Base-by-base conservation (phyloP, 1,140 invertebrate species). In the Lepidurus apus region DNA sequence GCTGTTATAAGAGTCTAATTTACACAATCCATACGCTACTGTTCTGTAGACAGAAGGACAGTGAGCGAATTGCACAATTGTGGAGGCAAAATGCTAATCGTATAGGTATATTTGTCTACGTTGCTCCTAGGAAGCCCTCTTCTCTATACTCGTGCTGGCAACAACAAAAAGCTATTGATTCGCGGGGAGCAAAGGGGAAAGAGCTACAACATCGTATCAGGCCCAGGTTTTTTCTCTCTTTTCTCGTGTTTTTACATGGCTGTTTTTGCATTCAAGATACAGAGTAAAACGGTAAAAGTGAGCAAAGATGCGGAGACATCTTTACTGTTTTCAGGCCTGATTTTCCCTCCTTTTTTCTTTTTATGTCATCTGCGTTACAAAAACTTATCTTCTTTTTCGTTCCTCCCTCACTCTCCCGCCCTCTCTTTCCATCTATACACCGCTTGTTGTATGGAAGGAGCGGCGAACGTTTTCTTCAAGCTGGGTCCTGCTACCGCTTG, bases 91-190 rank as follows among this genome's bases (percentile, higher is more conserved):
- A 34, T 4, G 34, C 4, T 34, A 34, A 34, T 34, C 3, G 34
- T 34, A 34, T 34, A 4, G 34, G 34, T 34, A 34, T 34, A 34
- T 34, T 34, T 34, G 34, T 34, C 1, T 34, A 34, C 34, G 34
- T 34, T 34, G 34, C 34, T 34, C 34, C 34, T 34, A 34, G 2
- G 26, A 26, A 1, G 34, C 34, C 34, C 34, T 34, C 34, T 34
- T 34, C 34, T 34, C 34, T 34, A 3, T 34, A 34, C 34, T 34
- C 34, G 6, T 9, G 53, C 21, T 7, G n/a, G 21, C 53, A 17
- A 7, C 53, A 65, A 17, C 53, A 65, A 65, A 65, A 65, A 65
- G 17, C 53, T 65, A 65, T 65, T 65, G 53, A 65, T 65, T 65
- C 53, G 21, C 13, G 45, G 10, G 34, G 34, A 34, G 45, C 45